Evolutionary conservation across 2,113 vertebrate species (phyloP), one percentile per base, ranked within the genome.

Genomic region (Sander lucioperca): DNA sequence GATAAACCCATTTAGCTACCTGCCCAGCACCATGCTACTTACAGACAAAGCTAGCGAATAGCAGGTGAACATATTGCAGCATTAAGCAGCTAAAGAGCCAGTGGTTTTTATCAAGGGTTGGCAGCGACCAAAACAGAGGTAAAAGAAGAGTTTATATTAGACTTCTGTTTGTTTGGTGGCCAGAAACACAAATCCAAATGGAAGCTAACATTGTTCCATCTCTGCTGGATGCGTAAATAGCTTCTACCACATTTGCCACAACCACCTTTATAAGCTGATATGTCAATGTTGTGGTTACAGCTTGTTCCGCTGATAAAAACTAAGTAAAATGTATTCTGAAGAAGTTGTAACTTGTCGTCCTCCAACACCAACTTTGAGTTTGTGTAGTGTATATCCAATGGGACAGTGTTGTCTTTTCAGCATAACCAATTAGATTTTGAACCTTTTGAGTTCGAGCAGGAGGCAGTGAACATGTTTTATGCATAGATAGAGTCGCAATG

Each of bases 401-500:
- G 58, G 70, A 57, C 23, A 45, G 21, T 30, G 58, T 33, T 61
- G 21, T 68, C 68, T 61, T 82, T 76, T 78, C 36, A 76, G 19
- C 57, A 25, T 23, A 51, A 65, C 54, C 53, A 70, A 74, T 68
- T 79, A 56, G 53, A 73, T 67, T 83, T 80, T 43, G 21, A 63
- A 76, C 67, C 43, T 80, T 7, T 5, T 5, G 39, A 16, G 64
- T 64, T 74, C 82, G 11, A 77, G 30, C 3, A 33, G 13, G 23
- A 66, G 76, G 11, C 21, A 23, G 63, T 2, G n/a, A 18, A 50
- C 27, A 75, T 86, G 68, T 88, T 86, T 90, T 83, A 84, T 88
- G 74, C 79, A 89, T 78, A 48, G 51, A 56, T 13, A 45, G 30
- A 74, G 71, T 78, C 51, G 62, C 27, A 59, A 77, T 74, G 64